Percentiles rank a stretch among this genome's conserved stretches.
Conservation (phyloP, 2,888 invertebrate species). For the Adela reaumurella region DNA sequence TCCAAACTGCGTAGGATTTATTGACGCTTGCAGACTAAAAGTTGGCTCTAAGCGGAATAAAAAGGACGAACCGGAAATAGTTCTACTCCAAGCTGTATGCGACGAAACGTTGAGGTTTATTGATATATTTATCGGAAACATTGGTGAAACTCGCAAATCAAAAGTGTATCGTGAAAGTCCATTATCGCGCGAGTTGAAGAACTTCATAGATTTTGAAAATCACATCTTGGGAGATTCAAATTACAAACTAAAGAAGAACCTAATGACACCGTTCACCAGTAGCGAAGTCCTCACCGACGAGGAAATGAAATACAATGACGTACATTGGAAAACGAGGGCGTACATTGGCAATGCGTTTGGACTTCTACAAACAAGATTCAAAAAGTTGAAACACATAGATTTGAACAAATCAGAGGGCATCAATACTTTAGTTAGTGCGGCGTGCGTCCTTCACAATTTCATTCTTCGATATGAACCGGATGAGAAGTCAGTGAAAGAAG, state of each 20-base stretch:
- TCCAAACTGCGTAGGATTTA: constrained; percentile 46
- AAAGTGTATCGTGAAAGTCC: constrained; percentile 36
- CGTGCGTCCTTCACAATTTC: constrained; percentile 45
- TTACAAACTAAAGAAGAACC: constrained; percentile 34
- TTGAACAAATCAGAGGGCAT: constrained; percentile 28
- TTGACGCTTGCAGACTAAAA: constrained; percentile 38
- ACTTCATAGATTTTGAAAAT: constrained; percentile 38
- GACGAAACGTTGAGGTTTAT: constrained; percentile 39
- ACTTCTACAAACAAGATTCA: constrained; percentile 33
- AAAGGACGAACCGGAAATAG: constrained; percentile 22
- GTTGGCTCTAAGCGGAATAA: constrained; percentile 28
- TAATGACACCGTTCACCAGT: constrained; percentile 29
- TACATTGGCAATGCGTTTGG: constrained; percentile 43
- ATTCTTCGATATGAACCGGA: constrained; percentile 25
- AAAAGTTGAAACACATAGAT: constrained; percentile 34
- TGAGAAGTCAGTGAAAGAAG: constrained; percentile 25
- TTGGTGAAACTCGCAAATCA: constrained; percentile 31
- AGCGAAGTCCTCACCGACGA: constrained; percentile 39
- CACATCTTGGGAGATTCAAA: constrained; percentile 40
- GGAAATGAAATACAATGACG: constrained; percentile 46
- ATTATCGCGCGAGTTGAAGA: constrained; percentile 29
- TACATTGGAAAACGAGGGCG: constrained; percentile 34
- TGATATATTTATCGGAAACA: constrained; percentile 33
- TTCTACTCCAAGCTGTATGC: constrained; percentile 45
- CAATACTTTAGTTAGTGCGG: constrained; percentile 27